phyloP scores from a whole-genome alignment of 2,888 invertebrate species.

The Sinohyriopsis cumingii region DNA sequence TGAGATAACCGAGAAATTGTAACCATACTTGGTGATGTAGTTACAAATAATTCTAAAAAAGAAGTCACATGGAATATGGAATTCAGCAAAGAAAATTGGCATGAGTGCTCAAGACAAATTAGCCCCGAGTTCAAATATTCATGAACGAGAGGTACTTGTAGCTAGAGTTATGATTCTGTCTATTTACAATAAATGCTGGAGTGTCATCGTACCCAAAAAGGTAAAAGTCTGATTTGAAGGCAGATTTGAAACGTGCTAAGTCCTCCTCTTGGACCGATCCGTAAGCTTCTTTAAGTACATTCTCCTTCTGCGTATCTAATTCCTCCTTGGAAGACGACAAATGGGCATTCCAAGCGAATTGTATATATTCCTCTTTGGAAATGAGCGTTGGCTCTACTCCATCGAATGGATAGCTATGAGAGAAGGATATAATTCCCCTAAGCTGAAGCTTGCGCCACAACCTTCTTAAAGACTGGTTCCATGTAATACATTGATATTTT shows the following conservation, averaged over 20 bases:
- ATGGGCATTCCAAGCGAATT: constrained; percentile 19
- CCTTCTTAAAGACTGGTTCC: constrained; percentile 27
- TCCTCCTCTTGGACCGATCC: constrained; percentile 18
- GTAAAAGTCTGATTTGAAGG: constrained; percentile 22
- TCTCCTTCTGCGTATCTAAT: constrained; percentile 19
- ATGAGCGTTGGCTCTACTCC: constrained; percentile 8
- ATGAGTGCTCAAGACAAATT: no score
- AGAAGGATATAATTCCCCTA: constrained; percentile 21
- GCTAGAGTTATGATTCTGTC: no score
- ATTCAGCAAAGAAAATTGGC: no score
- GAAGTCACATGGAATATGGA: no score
- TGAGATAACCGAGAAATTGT: no score
- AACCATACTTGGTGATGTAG: no score
- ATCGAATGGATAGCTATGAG: constrained; percentile 5
- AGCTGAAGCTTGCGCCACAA: constrained; percentile 36
- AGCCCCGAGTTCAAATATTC: no score
- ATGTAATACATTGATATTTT: constrained; percentile 16
- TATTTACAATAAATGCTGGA: constrained; percentile 12
- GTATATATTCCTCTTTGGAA: constrained; percentile 20
- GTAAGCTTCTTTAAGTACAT: constrained; percentile 25
- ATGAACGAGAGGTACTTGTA: no score
- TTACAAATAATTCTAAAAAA: no score
- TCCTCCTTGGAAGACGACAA: constrained; percentile 8
- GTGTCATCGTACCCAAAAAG: constrained; percentile 27
- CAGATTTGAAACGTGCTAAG: constrained; percentile 17